Percentiles rank a stretch among this genome's conserved stretches.
These are phyloP conservation scores for Steinernema hermaphroditum DNA, from an alignment of 2,888 invertebrate species.

Conservation along the genomic window DNA sequence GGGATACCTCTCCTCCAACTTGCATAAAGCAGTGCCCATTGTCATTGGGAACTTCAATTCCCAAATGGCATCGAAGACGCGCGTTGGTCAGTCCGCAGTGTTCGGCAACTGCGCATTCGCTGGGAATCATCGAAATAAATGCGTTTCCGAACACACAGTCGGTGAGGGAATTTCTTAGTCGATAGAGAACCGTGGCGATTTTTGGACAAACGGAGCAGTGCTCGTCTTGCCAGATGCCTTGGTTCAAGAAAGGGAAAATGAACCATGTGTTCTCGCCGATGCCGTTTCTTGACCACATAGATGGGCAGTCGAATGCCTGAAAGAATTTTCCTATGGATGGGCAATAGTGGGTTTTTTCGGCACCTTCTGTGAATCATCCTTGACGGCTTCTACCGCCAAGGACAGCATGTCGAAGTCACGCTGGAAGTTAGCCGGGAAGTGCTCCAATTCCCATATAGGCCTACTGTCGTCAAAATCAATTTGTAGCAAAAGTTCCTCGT, in stretches of 20 bases:
- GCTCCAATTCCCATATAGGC: slow-evolving; percentile 36
- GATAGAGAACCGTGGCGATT: slow-evolving; percentile 36
- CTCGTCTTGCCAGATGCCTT: slow-evolving; percentile 43
- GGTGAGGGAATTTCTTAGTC: slow-evolving; percentile 31
- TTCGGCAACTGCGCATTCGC: slow-evolving; percentile 38
- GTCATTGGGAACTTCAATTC: slow-evolving; percentile 40
- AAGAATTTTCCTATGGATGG: no score
- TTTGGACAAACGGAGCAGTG: slow-evolving; percentile 37
- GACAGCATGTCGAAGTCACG: slow-evolving; percentile 33
- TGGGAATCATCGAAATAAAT: slow-evolving; percentile 44
- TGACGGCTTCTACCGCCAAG: slow-evolving; percentile 15
- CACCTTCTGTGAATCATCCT: slow-evolving; percentile 35
- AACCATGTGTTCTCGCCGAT: slow-evolving; percentile 37
- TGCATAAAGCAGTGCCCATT: slow-evolving; percentile 37
- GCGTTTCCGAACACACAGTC: slow-evolving; percentile 45
- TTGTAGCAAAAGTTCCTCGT: slow-evolving; percentile 35
- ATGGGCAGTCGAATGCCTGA: slow-evolving; percentile 36
- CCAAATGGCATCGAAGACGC: slow-evolving; percentile 38
- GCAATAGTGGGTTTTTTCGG: no score
- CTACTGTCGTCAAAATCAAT: slow-evolving; percentile 29
- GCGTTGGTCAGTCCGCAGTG: slow-evolving; percentile 43
- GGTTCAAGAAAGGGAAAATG: slow-evolving; percentile 40
- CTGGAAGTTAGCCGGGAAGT: slow-evolving; percentile 27
- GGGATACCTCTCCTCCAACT: slow-evolving; percentile 39
- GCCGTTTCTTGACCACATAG: slow-evolving; percentile 39